Base-by-base conservation (phyloP, 1,140 invertebrate species). In the Hesperophylax magnus region DNA sequence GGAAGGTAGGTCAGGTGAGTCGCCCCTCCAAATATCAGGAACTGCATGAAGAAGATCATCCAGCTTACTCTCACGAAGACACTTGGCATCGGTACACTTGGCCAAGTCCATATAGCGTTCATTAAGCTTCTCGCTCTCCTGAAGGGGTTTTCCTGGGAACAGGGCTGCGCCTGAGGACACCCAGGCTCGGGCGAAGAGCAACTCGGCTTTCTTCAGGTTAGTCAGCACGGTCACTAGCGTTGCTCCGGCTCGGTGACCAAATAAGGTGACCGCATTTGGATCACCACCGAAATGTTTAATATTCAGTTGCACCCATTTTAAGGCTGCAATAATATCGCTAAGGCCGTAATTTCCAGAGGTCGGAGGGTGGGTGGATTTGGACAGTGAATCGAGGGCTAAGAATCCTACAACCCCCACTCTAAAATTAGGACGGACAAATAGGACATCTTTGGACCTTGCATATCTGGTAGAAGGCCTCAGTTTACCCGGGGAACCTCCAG, bases 261-360 rank as follows among this genome's bases (percentile, higher is more conserved):
- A 91, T n/a, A 97, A 84, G 0, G 95, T 97, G 0, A 97, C 94
- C 0, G 93, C 90, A 7, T 91, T 88, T 6, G 92, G 91, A 88
- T 97, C 93, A 0, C 96, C 96, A 1, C 96, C 96, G 85, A 97
- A 97, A 86, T 96, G 91, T 63, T 92, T 91, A 53, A 96, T 96
- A 85, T 96, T 96, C 61, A 93, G 88, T 60, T 96, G 91, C 0
- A 97, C 92, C 96, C 96, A 98, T 69, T 93, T 91, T 1, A 98
- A 88, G 0, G 93, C 95, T 2, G 92, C 91, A 7, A 96, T 86
- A 18, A 97, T 92, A 85, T 98, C 96, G 5, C 94, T 94, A 0
- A 97, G 89, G 0, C 94, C 96, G 85, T 97, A 97, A 85, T 97
- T 97, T n/a, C 96, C 96, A 0, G 96, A 96, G 0, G 93, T 94